Percentiles rank a stretch among this genome's conserved stretches.
phyloP scores from a whole-genome alignment of 2,888 invertebrate genomes.

The Halocaridina rubra region DNA sequence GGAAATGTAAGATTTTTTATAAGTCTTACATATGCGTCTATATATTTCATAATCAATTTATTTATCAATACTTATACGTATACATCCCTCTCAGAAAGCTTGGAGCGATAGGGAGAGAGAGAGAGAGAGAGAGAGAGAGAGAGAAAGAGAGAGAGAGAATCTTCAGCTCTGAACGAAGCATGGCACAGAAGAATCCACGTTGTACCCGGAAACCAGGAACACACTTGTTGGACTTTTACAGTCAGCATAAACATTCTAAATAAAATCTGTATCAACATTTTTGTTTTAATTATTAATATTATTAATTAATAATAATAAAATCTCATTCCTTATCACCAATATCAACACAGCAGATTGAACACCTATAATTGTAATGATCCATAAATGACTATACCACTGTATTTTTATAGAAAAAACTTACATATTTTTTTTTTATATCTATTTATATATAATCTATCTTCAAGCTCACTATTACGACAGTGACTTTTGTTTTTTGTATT shows the following conservation, averaged over 20 bases:
- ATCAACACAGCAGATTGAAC: conserved; percentile 14
- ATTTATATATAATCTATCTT: neutral
- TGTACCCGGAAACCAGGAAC: conserved; percentile 28
- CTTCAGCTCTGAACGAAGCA: no score
- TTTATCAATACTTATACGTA: no score
- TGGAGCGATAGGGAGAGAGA: no score
- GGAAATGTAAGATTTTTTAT: no score
- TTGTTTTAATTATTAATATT: neutral
- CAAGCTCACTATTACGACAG: neutral
- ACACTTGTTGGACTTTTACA: conserved; percentile 14
- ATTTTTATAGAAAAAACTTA: neutral
- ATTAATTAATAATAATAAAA: neutral
- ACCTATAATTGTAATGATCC: neutral
- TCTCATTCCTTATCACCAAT: conserved; percentile 1
- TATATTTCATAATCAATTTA: no score
- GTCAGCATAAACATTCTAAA: conserved; percentile 24
- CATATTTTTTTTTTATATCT: neutral
- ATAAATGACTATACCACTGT: neutral
- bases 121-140: no score
- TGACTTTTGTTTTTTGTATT: neutral
- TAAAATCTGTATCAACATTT: neutral
- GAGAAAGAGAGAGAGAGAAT: no score
- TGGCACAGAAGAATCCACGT: conserved; percentile 58
- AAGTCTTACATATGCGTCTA: no score
- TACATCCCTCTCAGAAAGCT: neutral